Percentiles rank a stretch among this genome's conserved stretches.
Evolutionary conservation across 2,113 vertebrate genomes (phyloP).

Genomic region (Nesoenas mayeri): DNA sequence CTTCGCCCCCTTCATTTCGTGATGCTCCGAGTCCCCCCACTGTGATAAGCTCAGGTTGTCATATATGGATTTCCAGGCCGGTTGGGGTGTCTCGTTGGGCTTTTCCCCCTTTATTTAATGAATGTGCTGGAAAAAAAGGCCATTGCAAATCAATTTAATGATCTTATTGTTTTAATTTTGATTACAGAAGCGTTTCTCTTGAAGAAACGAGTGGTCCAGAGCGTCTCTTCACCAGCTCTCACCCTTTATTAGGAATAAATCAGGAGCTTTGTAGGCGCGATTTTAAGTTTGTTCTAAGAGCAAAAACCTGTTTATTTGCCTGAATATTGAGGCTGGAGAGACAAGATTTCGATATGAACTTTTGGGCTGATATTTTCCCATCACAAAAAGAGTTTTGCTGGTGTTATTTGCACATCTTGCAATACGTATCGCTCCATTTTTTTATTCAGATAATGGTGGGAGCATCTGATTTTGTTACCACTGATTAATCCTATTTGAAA

Average conservation of each 20-base stretch:
- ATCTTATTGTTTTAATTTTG: neutral
- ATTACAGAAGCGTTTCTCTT: neutral
- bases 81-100: too few species aligned
- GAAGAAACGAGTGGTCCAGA: neutral
- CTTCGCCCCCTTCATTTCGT: neutral
- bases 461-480: neutral
- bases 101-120: neutral
- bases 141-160: too few species aligned
- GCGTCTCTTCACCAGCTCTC: neutral
- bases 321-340: too few species aligned
- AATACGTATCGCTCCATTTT: neutral
- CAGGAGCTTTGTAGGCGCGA: too few species aligned
- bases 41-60: slow-evolving; percentile 43
- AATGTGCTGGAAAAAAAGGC: neutral
- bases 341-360: too few species aligned
- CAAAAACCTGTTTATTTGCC: too few species aligned
- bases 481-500: neutral
- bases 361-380: too few species aligned
- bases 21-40: neutral
- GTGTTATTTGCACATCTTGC: too few species aligned
- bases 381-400: too few species aligned
- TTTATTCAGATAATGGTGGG: neutral
- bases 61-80: neutral
- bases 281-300: too few species aligned
- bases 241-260: neutral